Percentiles rank a stretch among this genome's conserved stretches.
Evolutionary conservation across 2,797 vertebrate genomes (phyloP).

Genomic region (Lycodopsis pacificus): DNA sequence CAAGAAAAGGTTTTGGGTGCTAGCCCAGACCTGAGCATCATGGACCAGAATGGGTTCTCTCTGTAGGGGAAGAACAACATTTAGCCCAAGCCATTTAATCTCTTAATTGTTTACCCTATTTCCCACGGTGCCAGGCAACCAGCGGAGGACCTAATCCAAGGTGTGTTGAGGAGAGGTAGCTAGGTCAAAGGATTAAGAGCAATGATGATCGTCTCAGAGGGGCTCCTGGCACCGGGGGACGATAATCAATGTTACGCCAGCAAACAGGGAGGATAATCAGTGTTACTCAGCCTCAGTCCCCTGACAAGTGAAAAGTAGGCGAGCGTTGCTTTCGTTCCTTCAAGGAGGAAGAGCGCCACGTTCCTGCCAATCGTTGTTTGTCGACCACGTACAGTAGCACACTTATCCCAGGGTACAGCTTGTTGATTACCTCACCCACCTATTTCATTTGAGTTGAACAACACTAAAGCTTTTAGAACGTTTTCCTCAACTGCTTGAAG

Average conservation of each 20-base stretch:
- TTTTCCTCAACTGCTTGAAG: neutral
- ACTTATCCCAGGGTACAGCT: constrained; percentile 29
- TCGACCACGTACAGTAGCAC: neutral
- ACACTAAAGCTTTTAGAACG: neutral
- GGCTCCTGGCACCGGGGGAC: constrained; percentile 72
- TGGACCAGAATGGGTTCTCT: constrained; percentile 67
- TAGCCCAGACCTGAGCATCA: constrained; percentile 70
- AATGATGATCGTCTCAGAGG: constrained; percentile 83
- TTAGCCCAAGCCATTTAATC: constrained; percentile 79
- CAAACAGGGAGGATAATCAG: constrained; percentile 80
- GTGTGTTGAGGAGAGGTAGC: constrained; percentile 79
- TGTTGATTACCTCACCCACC: constrained; percentile 35
- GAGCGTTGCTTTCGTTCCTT: constrained; percentile 43
- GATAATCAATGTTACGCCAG: constrained; percentile 80
- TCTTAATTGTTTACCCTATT: constrained; percentile 83
- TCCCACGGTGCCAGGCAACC: constrained; percentile 70
- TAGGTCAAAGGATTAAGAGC: constrained; percentile 83
- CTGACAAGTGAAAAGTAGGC: constrained; percentile 67
- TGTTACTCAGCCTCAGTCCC: constrained; percentile 71
- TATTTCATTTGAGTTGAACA: constrained; percentile 31
- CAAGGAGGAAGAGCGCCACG: constrained; percentile 19
- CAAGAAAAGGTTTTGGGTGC: constrained; percentile 70
- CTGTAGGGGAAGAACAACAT: constrained; percentile 68
- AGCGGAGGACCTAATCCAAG: constrained; percentile 74
- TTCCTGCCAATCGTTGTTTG: constrained; percentile 38